Evolutionary conservation across 2,113 vertebrate genomes (phyloP), one percentile per base, ranked within the genome.

Genomic region (Alosa alosa): DNA sequence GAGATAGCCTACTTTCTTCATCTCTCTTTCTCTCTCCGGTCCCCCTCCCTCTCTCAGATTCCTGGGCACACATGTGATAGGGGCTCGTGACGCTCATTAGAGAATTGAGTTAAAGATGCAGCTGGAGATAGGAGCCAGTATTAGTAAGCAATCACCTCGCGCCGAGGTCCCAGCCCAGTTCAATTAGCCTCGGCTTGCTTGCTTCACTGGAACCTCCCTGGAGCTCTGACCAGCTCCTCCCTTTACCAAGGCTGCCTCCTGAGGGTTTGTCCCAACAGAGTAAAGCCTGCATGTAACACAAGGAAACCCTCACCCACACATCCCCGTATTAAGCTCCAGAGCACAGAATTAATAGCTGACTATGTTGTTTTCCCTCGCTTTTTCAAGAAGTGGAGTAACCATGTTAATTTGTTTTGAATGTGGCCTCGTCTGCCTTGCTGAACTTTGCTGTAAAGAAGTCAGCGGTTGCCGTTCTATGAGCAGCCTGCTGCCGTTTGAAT

Each of bases 41-140:
- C 41, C 87, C 45, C 85, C 82, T 88, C 88, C 86, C 85, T 86
- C 41, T 83, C 86, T 89, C 87, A 85, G 87, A 90, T 90, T 91
- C 87, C 88, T 89, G 6, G 1, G 17, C 83, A 89, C 88, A 84
- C 94, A 93, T 93, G 94, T 93, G 92, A 94, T 87, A 10, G 81
- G 10, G 86, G 72, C 92, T 92, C 90, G 91, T 94, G 93, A 93
- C 86, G 89, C 85, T 91, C 86, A 89, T 94, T 94, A 91, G 85
- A 90, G 82, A 93, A 94, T 90, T 91, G 87, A 93, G 91, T 94
- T 94, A 94, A 84, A 83, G 87, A 85, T 87, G 82, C 87, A 86
- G 83, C 86, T 89, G 25, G 45, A 85, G 90, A 89, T 86, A 88
- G 10, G 60, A 39, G 87, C 86, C 89, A 83, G 88, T 25, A 57